Evolutionary conservation across 2,888 invertebrate genomes (phyloP).

Genomic region (Cephus spinipes): DNA sequence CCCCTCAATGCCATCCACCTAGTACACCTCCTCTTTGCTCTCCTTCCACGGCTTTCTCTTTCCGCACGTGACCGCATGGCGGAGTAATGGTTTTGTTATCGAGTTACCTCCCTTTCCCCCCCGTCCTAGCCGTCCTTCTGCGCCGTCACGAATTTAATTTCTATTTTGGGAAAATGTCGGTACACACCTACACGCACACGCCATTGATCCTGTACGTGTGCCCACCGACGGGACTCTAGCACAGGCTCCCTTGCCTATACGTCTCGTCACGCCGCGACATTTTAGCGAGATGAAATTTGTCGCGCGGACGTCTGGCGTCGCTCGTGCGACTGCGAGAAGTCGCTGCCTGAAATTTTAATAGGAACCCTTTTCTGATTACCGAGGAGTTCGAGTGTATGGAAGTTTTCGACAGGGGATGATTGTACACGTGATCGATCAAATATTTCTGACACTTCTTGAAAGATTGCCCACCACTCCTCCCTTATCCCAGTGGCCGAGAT

Average conservation of each 20-base stretch:
- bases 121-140: not conserved
- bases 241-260: not conserved
- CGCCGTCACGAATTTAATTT: constrained; percentile 40
- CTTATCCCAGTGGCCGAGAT: not conserved
- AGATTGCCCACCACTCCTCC: not conserved
- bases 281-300: constrained; percentile 26
- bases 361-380: not conserved
- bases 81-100: constrained; percentile 48
- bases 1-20: not conserved
- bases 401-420: not conserved
- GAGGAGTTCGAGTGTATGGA: not conserved
- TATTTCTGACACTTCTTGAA: not conserved
- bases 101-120: constrained; percentile 35
- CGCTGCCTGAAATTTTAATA: not conserved
- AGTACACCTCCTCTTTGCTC: constrained; percentile 13
- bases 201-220: not conserved
- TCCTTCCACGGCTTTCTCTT: constrained; percentile 27
- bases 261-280: not conserved
- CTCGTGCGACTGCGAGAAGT: not conserved
- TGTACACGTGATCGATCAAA: not conserved
- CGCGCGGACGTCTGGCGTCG: constrained; percentile 23
- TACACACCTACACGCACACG: constrained; percentile 16
- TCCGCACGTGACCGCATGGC: constrained; percentile 36
- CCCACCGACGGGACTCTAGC: not conserved
- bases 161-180: constrained; percentile 38